Evolutionary conservation across 1,140 invertebrate species (phyloP).

Genomic region (Adelges cooleyi): DNA sequence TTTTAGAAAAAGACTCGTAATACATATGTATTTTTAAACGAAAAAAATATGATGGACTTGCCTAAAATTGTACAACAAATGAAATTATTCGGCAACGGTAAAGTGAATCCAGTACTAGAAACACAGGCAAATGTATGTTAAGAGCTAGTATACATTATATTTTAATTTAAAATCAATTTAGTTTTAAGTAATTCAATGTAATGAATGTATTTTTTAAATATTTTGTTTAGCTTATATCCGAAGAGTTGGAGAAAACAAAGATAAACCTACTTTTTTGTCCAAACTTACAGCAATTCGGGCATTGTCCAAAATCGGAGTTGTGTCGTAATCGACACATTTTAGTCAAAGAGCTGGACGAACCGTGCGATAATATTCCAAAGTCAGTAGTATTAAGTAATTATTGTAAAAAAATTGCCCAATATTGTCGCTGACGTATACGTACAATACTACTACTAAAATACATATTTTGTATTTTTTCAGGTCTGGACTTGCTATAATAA

Average conservation of each 20-base stretch:
- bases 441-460: no score
- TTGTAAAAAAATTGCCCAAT: no score
- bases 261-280: background rate
- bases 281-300: background rate
- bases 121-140: background rate
- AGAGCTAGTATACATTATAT: no score
- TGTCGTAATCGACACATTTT: background rate
- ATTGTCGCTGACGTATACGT: no score
- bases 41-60: background rate
- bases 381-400: background rate
- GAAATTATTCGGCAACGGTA: background rate
- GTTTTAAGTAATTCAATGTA: no score
- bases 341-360: background rate
- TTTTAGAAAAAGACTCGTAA: background rate
- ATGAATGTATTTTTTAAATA: no score
- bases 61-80: slow-evolving; percentile 9
- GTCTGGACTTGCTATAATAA: slow-evolving; percentile 6
- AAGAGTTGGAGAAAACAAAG: slow-evolving; percentile 5
- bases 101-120: background rate
- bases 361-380: slow-evolving; percentile 3
- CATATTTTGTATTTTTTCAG: background rate
- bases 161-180: no score
- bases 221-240: background rate
- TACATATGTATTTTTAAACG: slow-evolving; percentile 12
- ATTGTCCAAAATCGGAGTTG: background rate